phyloP scores from a whole-genome alignment of 1,140 invertebrate genomes.

The Micrasema minimum region DNA sequence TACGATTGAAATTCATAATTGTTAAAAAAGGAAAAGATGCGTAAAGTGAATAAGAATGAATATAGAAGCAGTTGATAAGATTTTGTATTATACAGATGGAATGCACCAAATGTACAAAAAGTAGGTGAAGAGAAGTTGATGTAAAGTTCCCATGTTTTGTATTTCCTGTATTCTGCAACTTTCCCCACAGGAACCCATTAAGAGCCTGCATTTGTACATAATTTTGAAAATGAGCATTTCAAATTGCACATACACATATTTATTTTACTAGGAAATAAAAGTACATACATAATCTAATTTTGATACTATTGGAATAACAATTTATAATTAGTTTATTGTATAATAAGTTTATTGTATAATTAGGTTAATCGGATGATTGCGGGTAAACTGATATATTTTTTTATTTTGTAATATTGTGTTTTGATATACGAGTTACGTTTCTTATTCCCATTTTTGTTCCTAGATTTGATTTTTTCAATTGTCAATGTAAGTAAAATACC shows the following conservation, averaged over 20 bases:
- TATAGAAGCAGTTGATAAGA: too few relatives aligned
- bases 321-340: neutral
- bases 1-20: too few relatives aligned
- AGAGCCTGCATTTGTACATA: slow-evolving; percentile 19
- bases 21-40: too few relatives aligned
- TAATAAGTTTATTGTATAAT: slow-evolving; percentile 33
- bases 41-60: neutral
- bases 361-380: slow-evolving; percentile 53
- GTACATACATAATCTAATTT: slow-evolving; percentile 7
- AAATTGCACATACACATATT: slow-evolving; percentile 11
- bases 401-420: slow-evolving; percentile 37
- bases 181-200: neutral
- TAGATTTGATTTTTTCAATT: slow-evolving; percentile 36
- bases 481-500: slow-evolving; percentile 26
- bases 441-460: slow-evolving; percentile 37
- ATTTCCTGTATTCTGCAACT: neutral
- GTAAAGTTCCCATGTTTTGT: neutral
- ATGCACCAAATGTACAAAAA: slow-evolving; percentile 37
- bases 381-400: slow-evolving; percentile 48
- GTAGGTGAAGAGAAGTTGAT: neutral
- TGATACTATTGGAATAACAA: slow-evolving; percentile 15
- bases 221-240: slow-evolving; percentile 4
- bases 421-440: slow-evolving; percentile 30
- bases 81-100: neutral
- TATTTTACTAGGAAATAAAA: slow-evolving; percentile 12